Evolutionary conservation across 2,797 vertebrate genomes (phyloP).

Genomic region (Neomorphus geoffroyi): DNA sequence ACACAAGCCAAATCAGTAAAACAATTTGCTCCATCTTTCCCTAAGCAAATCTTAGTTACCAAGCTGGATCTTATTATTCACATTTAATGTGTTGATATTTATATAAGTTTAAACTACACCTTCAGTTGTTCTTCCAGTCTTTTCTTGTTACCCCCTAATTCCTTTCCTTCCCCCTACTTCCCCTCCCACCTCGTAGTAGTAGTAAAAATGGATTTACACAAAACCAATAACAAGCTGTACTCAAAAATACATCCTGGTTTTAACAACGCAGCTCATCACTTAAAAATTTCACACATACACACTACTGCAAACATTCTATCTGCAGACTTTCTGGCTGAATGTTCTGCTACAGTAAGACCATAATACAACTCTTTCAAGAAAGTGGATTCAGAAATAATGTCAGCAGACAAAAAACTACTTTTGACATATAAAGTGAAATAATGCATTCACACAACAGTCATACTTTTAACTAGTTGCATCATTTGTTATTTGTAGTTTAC

Average conservation of each 20-base stretch:
- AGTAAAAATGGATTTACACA: background rate
- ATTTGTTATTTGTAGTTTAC: background rate
- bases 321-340: background rate
- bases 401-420: background rate
- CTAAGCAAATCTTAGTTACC: background rate
- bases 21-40: background rate
- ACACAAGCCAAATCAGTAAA: background rate
- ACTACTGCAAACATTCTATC: background rate
- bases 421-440: background rate
- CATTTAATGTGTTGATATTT: background rate
- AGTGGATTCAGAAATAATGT: background rate
- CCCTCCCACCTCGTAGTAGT: accelerated
- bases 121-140: background rate
- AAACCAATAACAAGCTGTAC: background rate
- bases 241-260: background rate
- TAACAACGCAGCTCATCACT: background rate
- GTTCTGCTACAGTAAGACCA: background rate
- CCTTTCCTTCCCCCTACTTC: background rate
- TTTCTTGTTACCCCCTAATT: background rate
- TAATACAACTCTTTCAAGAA: background rate
- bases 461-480: background rate
- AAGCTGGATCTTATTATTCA: background rate
- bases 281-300: background rate
- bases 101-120: background rate
- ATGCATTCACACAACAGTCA: background rate